phyloP scores from a whole-genome alignment of 2,797 vertebrate genomes.

The Taeniopygia guttata region DNA sequence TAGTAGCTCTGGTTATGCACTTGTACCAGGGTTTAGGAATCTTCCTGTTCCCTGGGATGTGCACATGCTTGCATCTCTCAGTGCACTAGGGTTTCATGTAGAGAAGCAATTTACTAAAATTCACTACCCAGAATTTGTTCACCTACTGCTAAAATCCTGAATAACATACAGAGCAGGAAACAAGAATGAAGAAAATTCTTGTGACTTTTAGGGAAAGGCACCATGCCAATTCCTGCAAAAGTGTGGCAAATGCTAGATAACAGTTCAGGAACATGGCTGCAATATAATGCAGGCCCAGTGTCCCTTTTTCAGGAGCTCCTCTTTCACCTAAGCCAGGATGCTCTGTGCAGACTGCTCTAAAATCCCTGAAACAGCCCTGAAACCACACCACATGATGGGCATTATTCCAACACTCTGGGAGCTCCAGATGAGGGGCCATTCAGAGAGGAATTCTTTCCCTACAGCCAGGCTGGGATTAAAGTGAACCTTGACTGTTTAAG shows the following conservation, averaged over 20 bases:
- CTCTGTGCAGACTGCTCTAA: neutral
- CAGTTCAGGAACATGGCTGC: neutral
- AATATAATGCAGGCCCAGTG: neutral
- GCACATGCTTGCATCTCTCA: neutral
- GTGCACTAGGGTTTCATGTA: neutral
- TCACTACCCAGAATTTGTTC: neutral
- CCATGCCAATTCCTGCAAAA: neutral
- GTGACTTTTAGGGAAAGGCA: neutral
- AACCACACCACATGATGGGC: neutral
- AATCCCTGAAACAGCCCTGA: neutral
- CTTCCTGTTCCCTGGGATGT: neutral
- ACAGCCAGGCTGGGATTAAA: neutral
- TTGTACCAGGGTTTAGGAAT: neutral
- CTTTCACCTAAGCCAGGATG: neutral
- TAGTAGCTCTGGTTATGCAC: neutral
- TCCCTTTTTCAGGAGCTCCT: neutral
- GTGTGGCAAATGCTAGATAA: neutral
- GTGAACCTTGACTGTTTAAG: neutral
- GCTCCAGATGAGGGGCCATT: fast-evolving
- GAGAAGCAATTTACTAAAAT: neutral
- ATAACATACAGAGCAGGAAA: neutral
- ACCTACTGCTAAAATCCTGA: neutral
- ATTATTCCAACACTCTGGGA: neutral
- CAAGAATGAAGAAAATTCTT: neutral
- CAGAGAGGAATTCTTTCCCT: neutral